Base-by-base conservation (phyloP, 37 sponge, comb jelly and placozoan genomes). In the Haliclona indistincta region DNA sequence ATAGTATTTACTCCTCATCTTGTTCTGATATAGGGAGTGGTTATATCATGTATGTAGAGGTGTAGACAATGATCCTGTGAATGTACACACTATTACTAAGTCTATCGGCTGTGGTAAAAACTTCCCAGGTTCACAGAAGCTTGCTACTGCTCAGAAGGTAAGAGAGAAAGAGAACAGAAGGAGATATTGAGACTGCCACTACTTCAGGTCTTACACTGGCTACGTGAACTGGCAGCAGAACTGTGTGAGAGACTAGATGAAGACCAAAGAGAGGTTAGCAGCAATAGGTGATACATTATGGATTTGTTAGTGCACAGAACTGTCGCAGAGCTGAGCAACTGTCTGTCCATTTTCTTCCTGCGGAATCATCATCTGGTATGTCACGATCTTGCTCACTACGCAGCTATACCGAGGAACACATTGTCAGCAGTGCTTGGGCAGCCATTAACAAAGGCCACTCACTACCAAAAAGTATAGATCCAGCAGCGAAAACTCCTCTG, bases 101-200 rank as follows among this genome's bases (percentile, higher is more conserved):
- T 85, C 86, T 1, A 75, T 88, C 76, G 81, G 89, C 43, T 91
- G 92, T 78, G 88, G 91, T 17, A 95, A 95, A 69, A 91, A 95
- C 75, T 95, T 95, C 65, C 72, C 32, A 17, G 85, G 85, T 3
- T 68, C 56, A n/a, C 73, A 80, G 28, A 90, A 71, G 41, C 78
- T 90, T 13, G 70, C 6, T 7, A 74, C 85, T 10, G 58, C 62
- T 23, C 39, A 90, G 37, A 51, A 80, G 67, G 88, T 87, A 68
- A 11, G 19, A 25, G 35, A 32, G 64, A 2, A 23, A 23, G 6
- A 17, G 33, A 20, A 63, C 35, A 37, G 23, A 37, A 63, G 23
- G 15, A 19, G 17, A n/a, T n/a, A n/a, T n/a, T n/a, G n/a, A n/a
- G n/a, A n/a, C n/a, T n/a, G n/a, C n/a, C n/a, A n/a, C 0, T 32